A percentile compares a stretch with the other conserved stretches of the same genome.
phyloP scores from a whole-genome alignment of 2,797 vertebrate species.

The Silurus aristotelis region DNA sequence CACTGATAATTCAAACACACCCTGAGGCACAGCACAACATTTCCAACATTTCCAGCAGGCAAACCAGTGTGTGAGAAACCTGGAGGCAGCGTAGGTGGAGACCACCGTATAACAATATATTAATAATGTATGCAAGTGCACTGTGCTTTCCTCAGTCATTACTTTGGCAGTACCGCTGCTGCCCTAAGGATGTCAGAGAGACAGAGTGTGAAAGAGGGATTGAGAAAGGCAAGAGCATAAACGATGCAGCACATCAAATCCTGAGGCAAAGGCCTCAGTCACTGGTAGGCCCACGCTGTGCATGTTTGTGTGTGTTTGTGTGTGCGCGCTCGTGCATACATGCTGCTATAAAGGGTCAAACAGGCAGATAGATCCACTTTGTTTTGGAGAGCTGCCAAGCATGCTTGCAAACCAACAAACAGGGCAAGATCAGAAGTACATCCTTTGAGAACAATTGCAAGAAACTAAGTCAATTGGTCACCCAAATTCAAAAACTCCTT shows the following conservation, averaged over 20 bases:
- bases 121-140: constrained; percentile 39
- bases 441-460: not conserved
- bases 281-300: constrained; percentile 13
- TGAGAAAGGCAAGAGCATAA: constrained; percentile 15
- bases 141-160: constrained; percentile 24
- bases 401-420: not conserved
- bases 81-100: constrained; percentile 5
- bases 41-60: constrained; percentile 18
- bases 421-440: constrained; percentile 4
- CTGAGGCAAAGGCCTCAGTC: constrained; percentile 8
- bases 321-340: not conserved
- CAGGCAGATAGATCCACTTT: constrained; percentile 7
- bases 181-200: constrained; percentile 17
- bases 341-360: constrained; percentile 16
- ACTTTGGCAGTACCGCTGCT: constrained; percentile 19
- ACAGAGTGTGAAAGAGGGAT: not conserved
- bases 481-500: not conserved
- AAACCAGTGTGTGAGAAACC: constrained; percentile 4
- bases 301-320: not conserved
- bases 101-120: constrained; percentile 23
- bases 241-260: constrained; percentile 34
- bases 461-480: not conserved
- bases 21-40: not conserved
- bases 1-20: not conserved
- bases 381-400: not conserved